phyloP scores from a whole-genome alignment of 2,113 vertebrate species.

The Lophotis ruficrista region DNA sequence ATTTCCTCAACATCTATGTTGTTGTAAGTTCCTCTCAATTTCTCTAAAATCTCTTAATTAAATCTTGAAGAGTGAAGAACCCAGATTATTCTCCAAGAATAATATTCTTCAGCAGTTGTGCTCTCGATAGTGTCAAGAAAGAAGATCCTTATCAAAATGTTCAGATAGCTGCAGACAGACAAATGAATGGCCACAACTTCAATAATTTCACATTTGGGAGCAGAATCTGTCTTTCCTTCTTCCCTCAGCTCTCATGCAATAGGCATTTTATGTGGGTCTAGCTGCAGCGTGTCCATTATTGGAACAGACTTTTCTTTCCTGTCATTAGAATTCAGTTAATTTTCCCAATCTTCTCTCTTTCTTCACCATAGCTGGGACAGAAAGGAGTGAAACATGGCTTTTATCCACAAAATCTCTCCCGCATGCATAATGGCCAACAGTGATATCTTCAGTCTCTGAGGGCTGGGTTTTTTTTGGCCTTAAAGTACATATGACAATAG shows the following conservation, averaged over 20 bases:
- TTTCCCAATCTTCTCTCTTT: not conserved
- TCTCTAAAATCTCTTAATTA: not conserved
- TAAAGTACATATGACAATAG: not conserved
- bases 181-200: not conserved
- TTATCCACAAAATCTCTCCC: not conserved
- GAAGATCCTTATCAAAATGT: not conserved
- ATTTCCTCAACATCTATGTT: not conserved
- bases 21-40: not conserved
- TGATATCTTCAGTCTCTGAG: not conserved
- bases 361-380: not conserved
- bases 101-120: not conserved
- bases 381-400: not conserved
- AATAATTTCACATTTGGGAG: not conserved
- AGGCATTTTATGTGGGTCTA: not conserved
- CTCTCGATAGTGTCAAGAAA: not conserved
- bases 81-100: not conserved
- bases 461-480: not conserved
- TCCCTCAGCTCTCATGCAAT: not conserved
- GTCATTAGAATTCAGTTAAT: not conserved
- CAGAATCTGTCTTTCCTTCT: not conserved
- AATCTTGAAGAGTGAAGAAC: not conserved
- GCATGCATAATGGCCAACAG: not conserved
- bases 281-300: not conserved
- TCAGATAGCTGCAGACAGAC: not conserved
- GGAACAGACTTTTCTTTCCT: not conserved